Evolutionary conservation across 2,797 vertebrate species (phyloP), one percentile per base, ranked within the genome.

Genomic region (Pempheris klunzingeri): DNA sequence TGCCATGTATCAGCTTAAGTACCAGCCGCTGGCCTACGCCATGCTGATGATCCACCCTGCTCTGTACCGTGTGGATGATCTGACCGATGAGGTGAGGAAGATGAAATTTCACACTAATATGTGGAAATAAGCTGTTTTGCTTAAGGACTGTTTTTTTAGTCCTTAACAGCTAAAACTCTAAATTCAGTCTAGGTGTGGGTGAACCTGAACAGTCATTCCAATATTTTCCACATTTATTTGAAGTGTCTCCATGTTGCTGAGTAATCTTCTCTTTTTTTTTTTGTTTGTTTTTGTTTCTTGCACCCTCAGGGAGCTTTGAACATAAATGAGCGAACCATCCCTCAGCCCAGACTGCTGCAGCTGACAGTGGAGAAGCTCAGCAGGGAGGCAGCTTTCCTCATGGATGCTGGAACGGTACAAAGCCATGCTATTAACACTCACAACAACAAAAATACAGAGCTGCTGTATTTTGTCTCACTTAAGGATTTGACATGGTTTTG

Each of bases 1-100:
- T 79, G 95, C 96, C 81, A 99, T 99, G 98, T 97, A 95, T 87
- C 97, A 99, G 92, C 95, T 99, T 82, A 99, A 99, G 87, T 97
- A 95, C 90, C 98, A 99, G 90, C 98, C 98, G 1, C 92, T 99
- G 83, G 90, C 91, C 78, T 97, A 97, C 89, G 83, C 97, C 76
- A 96, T 99, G 95, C 95, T 97, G 26, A 97, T 97, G 96, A 96
- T 96, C 73, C 98, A 99, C 82, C 98, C 98, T n/a, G 92, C 87
- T 58, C 92, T 99, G 78, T 99, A 99, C 86, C 95, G 97, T 66
- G 65, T 98, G 0, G 98, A 99, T 69, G 95, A 96, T 75, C 94
- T 99, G 70, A 95, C 95, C 0, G 97, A 99, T 64, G 96, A 99
- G 96, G 98, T 99, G 87, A 91, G 85, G 34, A 64, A 7, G n/a